phyloP scores from a whole-genome alignment of 37 sponge, comb jelly and placozoan genomes.

The Tethya wilhelma region DNA sequence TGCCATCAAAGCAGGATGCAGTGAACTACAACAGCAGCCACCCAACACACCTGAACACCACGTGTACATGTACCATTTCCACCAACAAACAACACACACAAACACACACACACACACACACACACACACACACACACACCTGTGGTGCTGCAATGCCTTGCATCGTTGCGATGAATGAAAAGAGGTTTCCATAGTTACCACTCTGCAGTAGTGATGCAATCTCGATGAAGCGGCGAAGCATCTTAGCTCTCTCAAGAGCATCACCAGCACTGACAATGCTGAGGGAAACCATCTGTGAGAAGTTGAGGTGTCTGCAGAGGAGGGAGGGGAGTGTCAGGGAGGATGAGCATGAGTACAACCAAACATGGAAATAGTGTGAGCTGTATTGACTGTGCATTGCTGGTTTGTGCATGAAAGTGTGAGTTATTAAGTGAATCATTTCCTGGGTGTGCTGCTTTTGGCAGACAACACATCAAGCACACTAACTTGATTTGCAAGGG shows the following conservation, averaged over 20 bases:
- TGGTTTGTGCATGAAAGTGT: too few species aligned
- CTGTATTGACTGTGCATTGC: not conserved
- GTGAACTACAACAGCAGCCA: too few species aligned
- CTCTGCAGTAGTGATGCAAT: conserved; percentile 70
- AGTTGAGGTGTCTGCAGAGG: conserved; percentile 53
- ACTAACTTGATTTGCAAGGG: too few species aligned
- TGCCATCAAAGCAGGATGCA: too few species aligned
- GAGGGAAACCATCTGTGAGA: conserved; percentile 61
- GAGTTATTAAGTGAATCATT: too few species aligned
- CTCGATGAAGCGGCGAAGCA: conserved; percentile 63
- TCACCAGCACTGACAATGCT: conserved; percentile 45
- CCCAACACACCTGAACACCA: too few species aligned
- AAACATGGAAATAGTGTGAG: not conserved
- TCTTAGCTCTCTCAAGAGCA: conserved; percentile 40
- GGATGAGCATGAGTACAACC: not conserved
- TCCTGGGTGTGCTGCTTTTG: too few species aligned
- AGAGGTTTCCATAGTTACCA: conserved; percentile 56
- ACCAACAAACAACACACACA: too few species aligned
- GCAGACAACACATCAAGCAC: too few species aligned
- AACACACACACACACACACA: too few species aligned
- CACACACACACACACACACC: conserved; percentile 22
- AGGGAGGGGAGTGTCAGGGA: not conserved
- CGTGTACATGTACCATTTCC: not conserved
- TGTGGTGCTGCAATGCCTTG: conserved; percentile 63
- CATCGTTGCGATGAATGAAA: conserved; percentile 73